A percentile compares a stretch with the other conserved stretches of the same genome.
Evolutionary conservation across 2,797 vertebrate genomes (phyloP).

Genomic region (Psittacula derbiana): DNA sequence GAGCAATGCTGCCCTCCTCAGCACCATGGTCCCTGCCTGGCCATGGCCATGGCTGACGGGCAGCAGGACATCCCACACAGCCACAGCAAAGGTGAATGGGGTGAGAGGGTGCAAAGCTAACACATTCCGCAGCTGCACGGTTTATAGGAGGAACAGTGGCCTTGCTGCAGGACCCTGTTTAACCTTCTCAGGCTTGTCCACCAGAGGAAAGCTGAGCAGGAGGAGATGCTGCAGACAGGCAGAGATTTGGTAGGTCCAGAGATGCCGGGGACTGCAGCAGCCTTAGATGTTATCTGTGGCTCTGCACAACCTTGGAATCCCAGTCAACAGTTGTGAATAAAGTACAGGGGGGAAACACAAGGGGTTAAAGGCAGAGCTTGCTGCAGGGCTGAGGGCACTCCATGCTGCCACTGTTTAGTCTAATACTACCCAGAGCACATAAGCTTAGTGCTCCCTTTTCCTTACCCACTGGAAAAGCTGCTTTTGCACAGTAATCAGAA

Average conservation of each 20-base stretch:
- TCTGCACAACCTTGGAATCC: not conserved
- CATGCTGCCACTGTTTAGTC: not conserved
- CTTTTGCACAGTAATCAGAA: not conserved
- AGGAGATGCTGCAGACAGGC: not conserved
- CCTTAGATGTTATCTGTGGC: not conserved
- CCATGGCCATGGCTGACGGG: too few relatives aligned
- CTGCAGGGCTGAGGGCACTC: not conserved
- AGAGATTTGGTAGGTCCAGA: not conserved
- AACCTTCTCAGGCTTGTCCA: not conserved
- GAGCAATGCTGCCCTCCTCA: not conserved
- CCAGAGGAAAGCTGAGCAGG: not conserved
- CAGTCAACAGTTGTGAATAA: conserved; percentile 14
- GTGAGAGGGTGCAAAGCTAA: not conserved
- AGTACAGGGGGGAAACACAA: not conserved
- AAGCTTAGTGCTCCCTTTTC: not conserved
- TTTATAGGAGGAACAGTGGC: not conserved
- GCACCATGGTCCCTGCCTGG: not conserved
- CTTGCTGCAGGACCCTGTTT: not conserved
- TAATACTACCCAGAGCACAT: fast-evolving
- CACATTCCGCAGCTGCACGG: fast-evolving
- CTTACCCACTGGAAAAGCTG: not conserved
- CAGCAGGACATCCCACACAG: not conserved
- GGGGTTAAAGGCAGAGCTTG: not conserved
- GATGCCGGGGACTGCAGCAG: not conserved
- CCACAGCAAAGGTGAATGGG: fast-evolving